Percentiles rank a stretch among this genome's conserved stretches.
phyloP scores from a whole-genome alignment of 2,888 invertebrate genomes.

The Phyto melanocephala region DNA sequence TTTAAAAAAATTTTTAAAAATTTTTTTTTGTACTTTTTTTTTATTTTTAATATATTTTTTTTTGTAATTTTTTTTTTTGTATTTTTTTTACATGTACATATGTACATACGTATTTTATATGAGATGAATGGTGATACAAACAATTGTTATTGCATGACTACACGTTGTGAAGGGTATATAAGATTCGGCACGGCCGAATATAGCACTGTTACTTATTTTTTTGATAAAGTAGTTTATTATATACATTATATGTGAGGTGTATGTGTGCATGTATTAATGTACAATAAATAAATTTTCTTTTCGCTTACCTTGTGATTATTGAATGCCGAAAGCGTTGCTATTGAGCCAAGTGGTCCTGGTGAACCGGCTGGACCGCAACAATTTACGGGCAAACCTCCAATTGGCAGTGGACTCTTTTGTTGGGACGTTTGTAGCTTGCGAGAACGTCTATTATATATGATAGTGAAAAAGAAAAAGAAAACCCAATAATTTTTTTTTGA shows the following conservation, averaged over 20 bases:
- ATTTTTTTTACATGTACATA: too few species aligned
- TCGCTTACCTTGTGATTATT: constrained; percentile 87
- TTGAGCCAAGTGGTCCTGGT: constrained; percentile 89
- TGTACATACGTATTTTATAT: too few species aligned
- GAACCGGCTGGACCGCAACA: constrained; percentile 90
- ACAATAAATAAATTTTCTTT: constrained; percentile 1
- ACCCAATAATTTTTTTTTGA: constrained; percentile 8
- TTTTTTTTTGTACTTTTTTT: too few species aligned
- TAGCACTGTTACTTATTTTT: too few species aligned
- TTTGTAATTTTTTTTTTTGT: too few species aligned
- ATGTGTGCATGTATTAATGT: not conserved
- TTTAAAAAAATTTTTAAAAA: not conserved
- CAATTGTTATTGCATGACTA: too few species aligned
- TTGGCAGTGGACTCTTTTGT: constrained; percentile 83
- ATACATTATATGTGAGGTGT: too few species aligned
- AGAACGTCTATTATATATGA: constrained; percentile 81
- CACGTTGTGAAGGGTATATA: too few species aligned
- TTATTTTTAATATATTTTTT: too few species aligned
- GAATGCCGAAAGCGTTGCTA: constrained; percentile 91
- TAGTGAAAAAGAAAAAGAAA: constrained; percentile 1
- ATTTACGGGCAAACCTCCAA: constrained; percentile 87
- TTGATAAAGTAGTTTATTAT: too few species aligned
- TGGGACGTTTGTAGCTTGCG: constrained; percentile 87
- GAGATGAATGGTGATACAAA: too few species aligned
- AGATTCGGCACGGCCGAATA: too few species aligned